phyloP scores from a whole-genome alignment of 2,888 invertebrate genomes.

The Pedicia rivosa region DNA sequence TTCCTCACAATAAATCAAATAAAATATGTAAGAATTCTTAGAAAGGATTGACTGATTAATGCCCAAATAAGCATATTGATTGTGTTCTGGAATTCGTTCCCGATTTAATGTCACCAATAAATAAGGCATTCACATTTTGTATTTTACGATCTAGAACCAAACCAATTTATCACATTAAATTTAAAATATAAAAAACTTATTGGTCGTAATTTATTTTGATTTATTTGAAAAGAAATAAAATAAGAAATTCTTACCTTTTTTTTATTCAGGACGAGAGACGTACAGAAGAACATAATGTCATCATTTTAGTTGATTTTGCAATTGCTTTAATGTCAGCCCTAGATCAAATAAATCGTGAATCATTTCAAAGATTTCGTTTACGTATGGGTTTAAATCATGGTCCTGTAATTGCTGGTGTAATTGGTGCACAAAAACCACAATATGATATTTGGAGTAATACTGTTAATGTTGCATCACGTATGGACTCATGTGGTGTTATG shows the following conservation, averaged over 20 bases:
- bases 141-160: too few relatives aligned
- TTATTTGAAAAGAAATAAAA: too few relatives aligned
- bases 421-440: constrained; percentile 94
- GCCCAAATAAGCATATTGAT: too few relatives aligned
- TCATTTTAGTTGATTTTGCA: constrained; percentile 87
- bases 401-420: constrained; percentile 84
- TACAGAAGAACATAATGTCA: constrained; percentile 74
- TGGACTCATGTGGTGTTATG: constrained; percentile 92
- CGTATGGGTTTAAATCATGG: constrained; percentile 51
- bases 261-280: constrained; percentile 46
- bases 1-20: too few relatives aligned
- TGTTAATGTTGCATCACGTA: constrained; percentile 90
- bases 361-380: constrained; percentile 89
- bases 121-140: too few relatives aligned
- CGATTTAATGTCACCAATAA: too few relatives aligned
- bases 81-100: too few relatives aligned
- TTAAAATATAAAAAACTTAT: too few relatives aligned
- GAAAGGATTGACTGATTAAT: too few relatives aligned
- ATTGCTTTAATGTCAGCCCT: constrained; percentile 80
- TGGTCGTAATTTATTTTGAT: too few relatives aligned
- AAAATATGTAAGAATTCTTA: too few relatives aligned
- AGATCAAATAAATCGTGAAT: constrained; percentile 90
- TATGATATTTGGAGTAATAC: constrained; percentile 99
- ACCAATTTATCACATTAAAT: too few relatives aligned
- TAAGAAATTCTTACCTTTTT: not conserved